These are phyloP conservation scores for Drosophila melanica DNA, from an alignment of 1,140 invertebrate species.

Conservation along the genomic window DNA sequence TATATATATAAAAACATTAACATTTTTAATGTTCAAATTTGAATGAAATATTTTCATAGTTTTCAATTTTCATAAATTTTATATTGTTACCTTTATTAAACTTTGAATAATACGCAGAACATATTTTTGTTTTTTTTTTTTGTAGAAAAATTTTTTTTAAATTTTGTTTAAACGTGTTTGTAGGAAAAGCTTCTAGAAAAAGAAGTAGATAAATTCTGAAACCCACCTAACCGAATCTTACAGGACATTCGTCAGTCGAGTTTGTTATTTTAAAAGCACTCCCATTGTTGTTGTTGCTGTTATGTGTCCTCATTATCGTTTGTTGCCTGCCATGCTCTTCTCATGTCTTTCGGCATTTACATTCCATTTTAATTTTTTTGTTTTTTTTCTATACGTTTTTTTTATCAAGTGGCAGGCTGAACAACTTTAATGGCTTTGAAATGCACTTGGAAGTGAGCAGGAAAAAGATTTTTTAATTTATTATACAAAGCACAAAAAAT, in stretches of 20 bases:
- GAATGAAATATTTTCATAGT: too few relatives aligned
- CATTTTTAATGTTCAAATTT: too few relatives aligned
- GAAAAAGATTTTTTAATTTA: constrained; percentile 52
- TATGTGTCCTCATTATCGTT: constrained; percentile 78
- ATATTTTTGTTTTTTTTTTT: too few relatives aligned
- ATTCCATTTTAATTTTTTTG: constrained; percentile 46
- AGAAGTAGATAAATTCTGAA: too few relatives aligned
- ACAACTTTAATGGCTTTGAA: constrained; percentile 75
- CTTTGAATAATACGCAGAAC: too few relatives aligned
- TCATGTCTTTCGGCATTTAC: constrained; percentile 75
- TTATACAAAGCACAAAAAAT: constrained; percentile 19
- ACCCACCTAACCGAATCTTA: neutral
- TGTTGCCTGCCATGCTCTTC: constrained; percentile 61
- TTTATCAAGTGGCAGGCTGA: constrained; percentile 60
- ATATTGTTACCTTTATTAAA: too few relatives aligned
- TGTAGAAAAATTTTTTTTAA: too few relatives aligned
- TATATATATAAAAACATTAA: too few relatives aligned
- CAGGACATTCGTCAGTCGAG: constrained; percentile 23
- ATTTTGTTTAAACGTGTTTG: too few relatives aligned
- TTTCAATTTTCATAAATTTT: too few relatives aligned
- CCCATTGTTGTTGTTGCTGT: constrained; percentile 42
- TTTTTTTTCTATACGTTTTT: constrained; percentile 42
- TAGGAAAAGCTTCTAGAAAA: too few relatives aligned
- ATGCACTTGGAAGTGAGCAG: constrained; percentile 61
- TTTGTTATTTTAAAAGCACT: neutral